These are phyloP conservation scores for Junco hyemalis DNA, from an alignment of 2,113 vertebrate genomes.

Conservation along the genomic window DNA sequence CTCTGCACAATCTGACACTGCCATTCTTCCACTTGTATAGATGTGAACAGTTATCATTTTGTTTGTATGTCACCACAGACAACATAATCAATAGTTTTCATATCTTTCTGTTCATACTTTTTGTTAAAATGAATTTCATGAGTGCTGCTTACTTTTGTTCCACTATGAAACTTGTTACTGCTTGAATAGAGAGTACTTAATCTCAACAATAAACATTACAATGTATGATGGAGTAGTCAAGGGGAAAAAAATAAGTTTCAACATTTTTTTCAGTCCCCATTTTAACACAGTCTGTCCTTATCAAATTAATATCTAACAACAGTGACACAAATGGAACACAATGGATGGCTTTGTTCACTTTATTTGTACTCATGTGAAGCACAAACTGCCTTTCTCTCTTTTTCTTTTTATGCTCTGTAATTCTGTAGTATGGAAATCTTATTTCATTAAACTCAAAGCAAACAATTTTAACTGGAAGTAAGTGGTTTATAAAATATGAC, in stretches of 20 bases:
- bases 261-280: background rate
- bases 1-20: conserved; percentile 57
- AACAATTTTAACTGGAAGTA: background rate
- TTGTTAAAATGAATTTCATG: conserved; percentile 53
- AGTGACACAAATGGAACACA: conserved; percentile 23
- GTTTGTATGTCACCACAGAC: conserved; percentile 71
- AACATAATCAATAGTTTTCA: conserved; percentile 73
- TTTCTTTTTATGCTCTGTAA: background rate
- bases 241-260: background rate
- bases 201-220: conserved; percentile 65
- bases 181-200: conserved; percentile 61
- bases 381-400: background rate
- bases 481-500: background rate
- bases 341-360: conserved; percentile 49
- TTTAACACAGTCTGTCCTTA: conserved; percentile 49
- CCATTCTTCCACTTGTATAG: conserved; percentile 52
- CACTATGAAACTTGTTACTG: conserved; percentile 58
- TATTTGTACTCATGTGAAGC: conserved; percentile 15
- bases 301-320: conserved; percentile 61
- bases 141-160: conserved; percentile 58
- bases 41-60: conserved; percentile 69
- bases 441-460: background rate
- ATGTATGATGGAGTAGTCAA: conserved; percentile 44
- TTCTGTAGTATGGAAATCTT: background rate
- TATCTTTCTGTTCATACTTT: conserved; percentile 63